Percentiles rank a stretch among this genome's conserved stretches.
These are phyloP conservation scores for Lamellibrachia columna DNA, from an alignment of 2,888 invertebrate genomes.

Conservation along the genomic window DNA sequence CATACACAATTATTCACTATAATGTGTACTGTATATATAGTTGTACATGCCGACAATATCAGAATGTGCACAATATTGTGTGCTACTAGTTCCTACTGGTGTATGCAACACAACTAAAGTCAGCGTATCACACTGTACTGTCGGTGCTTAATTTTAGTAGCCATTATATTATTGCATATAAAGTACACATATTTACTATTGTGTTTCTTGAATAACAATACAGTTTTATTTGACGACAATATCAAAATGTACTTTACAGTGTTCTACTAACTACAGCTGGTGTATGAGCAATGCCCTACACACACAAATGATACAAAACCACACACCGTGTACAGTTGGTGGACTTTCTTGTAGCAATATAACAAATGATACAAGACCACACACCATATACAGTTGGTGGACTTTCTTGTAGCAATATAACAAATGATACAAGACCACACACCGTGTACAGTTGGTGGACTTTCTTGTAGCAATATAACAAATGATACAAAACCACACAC, in stretches of 20 bases:
- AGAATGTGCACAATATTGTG: neutral
- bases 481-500: too few species aligned
- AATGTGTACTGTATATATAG: too few species aligned
- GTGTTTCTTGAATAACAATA: neutral
- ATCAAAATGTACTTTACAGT: neutral
- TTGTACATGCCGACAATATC: neutral
- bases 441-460: too few species aligned
- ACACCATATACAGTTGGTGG: too few species aligned
- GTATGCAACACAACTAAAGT: too few species aligned
- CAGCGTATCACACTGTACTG: neutral
- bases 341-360: too few species aligned
- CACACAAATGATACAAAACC: neutral
- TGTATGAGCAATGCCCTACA: neutral
- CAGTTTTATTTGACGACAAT: neutral
- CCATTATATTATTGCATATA: neutral
- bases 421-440: too few species aligned
- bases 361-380: too few species aligned
- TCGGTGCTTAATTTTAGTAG: neutral
- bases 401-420: too few species aligned
- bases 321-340: too few species aligned
- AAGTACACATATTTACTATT: neutral
- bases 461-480: too few species aligned
- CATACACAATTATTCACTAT: neutral
- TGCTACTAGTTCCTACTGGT: too few species aligned
- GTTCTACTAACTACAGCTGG: neutral